phyloP scores from a whole-genome alignment of 2,113 vertebrate species.

The Lasiurus cinereus region DNA sequence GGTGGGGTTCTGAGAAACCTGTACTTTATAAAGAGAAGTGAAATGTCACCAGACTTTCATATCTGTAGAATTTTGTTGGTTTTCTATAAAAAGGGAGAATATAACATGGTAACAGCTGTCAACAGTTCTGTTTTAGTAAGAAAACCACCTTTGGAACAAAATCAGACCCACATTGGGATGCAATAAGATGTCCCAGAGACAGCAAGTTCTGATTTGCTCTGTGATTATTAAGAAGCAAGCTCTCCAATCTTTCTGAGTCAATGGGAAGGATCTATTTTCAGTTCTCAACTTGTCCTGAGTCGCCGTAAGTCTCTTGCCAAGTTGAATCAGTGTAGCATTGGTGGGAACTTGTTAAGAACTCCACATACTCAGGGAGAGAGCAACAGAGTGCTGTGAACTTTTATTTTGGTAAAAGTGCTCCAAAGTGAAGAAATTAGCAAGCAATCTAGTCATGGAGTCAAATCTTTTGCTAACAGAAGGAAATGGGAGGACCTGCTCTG shows the following conservation, averaged over 20 bases:
- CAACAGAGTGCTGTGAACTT: constrained; percentile 37
- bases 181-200: constrained; percentile 22
- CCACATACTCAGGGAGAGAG: constrained; percentile 55
- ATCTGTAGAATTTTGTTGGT: constrained; percentile 38
- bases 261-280: constrained; percentile 67
- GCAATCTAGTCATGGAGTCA: not conserved
- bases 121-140: constrained; percentile 64
- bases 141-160: constrained; percentile 73
- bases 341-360: constrained; percentile 29
- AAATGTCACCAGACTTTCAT: constrained; percentile 60
- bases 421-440: constrained; percentile 2
- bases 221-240: constrained; percentile 46
- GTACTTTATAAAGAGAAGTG: constrained; percentile 15
- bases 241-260: constrained; percentile 56
- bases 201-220: constrained; percentile 45
- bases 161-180: constrained; percentile 36
- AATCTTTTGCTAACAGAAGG: constrained; percentile 45
- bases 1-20: constrained; percentile 42
- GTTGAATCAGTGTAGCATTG: constrained; percentile 58
- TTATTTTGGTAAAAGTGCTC: not conserved
- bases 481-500: not conserved
- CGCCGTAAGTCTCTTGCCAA: constrained; percentile 63
- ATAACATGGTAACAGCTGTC: constrained; percentile 49
- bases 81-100: constrained; percentile 38
- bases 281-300: constrained; percentile 70